Evolutionary conservation across 2,113 vertebrate genomes (phyloP), one percentile per base, ranked within the genome.

Genomic region (Notarius quadriscutis): DNA sequence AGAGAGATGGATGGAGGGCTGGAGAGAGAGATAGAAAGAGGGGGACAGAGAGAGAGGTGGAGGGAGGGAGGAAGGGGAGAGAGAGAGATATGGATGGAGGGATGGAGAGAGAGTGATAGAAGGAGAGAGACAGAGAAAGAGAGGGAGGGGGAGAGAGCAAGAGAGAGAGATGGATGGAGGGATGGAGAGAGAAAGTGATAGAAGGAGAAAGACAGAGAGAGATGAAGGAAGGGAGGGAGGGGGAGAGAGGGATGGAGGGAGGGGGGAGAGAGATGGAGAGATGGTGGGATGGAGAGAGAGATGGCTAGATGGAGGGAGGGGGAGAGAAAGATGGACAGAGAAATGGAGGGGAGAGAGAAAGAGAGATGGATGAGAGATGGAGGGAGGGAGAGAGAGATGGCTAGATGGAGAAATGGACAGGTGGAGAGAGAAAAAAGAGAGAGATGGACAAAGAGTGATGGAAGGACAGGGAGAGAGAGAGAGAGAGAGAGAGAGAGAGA

Each of bases 271-370:
- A 34, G 34, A 34, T 34, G 34, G 34, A 34, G 34, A 34, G 34
- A 34, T 34, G 34, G 34, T 2, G 1, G 34, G 34, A 34, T 34
- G 41, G 34, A 30, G n/a, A 65, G 62, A 34, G 67, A 65, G 11
- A 30, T 11, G 41, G 2, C 2, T 2, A 15, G 27, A 27, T 3
- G 22, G 65, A 15, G 65, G 15, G n/a, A 41, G 41, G 41, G 41
- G 4, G 41, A 4, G 41, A 41, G 41, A 41, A 3, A 41, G 41
- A 41, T 41, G 30, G 27, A 69, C 1, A 2, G 65, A 69, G 58
- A 27, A 15, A 77, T 71, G 34, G 85, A 83, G 92, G 92, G 90
- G 89, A 27, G 15, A 83, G 65, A 89, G 90, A 90, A 89, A 75
- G 15, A 48, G 18, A 22, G 71, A 7, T 41, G 41, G 41, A 41